Base-by-base conservation (phyloP, 92 coral and sea anemone genomes). In the Epizoanthus fatuus region DNA sequence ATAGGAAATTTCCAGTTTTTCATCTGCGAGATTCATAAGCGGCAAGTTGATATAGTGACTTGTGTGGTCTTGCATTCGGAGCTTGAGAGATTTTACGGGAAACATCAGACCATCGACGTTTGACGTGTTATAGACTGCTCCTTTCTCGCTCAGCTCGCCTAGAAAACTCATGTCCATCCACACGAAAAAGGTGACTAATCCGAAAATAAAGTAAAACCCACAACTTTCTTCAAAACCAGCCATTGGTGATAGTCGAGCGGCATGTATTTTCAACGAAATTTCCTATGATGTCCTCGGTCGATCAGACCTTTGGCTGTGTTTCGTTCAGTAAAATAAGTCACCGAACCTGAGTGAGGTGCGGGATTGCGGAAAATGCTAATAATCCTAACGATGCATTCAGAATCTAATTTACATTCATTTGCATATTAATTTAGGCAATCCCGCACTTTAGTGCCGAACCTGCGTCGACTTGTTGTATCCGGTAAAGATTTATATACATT, bases 151-250 rank as follows among this genome's bases (percentile, higher is more conserved):
- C 69, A 95, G 83, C 81, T 95, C 98, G 79, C 95, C 98, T 76
- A 93, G 91, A 74, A 95, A 95, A 69, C 98, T 95, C 75, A 93
- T 86, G 64, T 95, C 98, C 97, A 93, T 95, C 98, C 98, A 95
- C 38, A 93, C 97, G 40, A 91, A 95, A 83, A 87, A 95, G 38
- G 98, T 95, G 55, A 95, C 84, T 49, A 94, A 73, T 19, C 95
- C 95, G 44, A 95, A 95, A 40, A 93, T 92, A 35, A 95, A 92
- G 88, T 95, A 93, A 71, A 95, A 95, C 0, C 96, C 96, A 70
- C 95, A 92, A 71, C 95, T 95, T 78, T 95, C 98, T 77, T 91
- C 98, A 79, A 95, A 93, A 55, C 98, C 94, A 44, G 87, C 92
- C 96, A 93, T 93, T 56, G 57, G 66, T 69, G 59, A 12, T 49